These are phyloP conservation scores for Vulpes lagopus DNA, from an alignment of 2,113 vertebrate genomes.

Conservation along the genomic window DNA sequence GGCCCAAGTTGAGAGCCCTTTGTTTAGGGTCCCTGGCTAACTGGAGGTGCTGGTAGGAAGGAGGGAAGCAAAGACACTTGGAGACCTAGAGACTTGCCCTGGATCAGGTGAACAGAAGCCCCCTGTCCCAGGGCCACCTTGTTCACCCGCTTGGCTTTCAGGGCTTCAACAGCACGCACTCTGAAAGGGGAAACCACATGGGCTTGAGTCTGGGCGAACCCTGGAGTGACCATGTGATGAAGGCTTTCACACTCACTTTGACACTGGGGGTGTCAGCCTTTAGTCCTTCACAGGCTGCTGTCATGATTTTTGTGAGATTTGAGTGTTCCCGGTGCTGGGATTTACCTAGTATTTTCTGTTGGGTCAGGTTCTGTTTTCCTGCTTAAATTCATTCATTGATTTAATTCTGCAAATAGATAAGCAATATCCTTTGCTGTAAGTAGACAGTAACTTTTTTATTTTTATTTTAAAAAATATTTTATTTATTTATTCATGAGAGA, in stretches of 20 bases:
- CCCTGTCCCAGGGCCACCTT: background rate
- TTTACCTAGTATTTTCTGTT: background rate
- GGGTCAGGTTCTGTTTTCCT: background rate
- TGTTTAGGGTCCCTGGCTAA: background rate
- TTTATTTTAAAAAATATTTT: too few species aligned
- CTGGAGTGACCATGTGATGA: background rate
- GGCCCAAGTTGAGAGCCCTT: background rate
- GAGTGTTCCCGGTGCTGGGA: fast-evolving
- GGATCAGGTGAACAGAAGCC: background rate
- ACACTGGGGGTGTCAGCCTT: fast-evolving
- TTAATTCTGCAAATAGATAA: background rate
- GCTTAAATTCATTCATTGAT: background rate
- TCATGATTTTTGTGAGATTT: background rate
- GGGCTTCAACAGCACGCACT: fast-evolving
- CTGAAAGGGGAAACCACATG: background rate
- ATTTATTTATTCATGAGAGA: too few species aligned
- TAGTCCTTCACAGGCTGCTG: background rate
- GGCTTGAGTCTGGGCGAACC: background rate
- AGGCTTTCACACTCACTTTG: background rate
- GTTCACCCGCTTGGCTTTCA: fast-evolving
- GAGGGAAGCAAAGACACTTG: too few species aligned
- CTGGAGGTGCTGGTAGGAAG: background rate
- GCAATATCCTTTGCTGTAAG: background rate
- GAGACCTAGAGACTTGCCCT: background rate
- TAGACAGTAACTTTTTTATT: background rate